Conservation (phyloP, 2,797 vertebrate species). For the Ibycter americanus region DNA sequence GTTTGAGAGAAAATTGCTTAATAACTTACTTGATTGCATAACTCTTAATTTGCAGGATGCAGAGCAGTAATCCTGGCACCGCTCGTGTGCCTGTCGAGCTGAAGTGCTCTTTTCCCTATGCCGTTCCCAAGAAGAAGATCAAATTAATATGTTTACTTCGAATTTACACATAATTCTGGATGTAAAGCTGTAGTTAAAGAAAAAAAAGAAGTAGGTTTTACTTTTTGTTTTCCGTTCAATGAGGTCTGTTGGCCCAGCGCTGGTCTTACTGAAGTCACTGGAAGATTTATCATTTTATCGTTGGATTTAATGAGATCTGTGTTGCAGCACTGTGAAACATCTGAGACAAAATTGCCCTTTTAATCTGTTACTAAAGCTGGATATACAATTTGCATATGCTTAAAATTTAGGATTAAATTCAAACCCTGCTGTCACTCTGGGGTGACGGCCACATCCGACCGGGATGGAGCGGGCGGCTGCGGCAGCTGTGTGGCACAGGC, state of each 20-base stretch:
- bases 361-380: not conserved
- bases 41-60: conserved; percentile 35
- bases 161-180: not conserved
- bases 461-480: rapidly evolving
- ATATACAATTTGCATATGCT: not conserved
- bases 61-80: not conserved
- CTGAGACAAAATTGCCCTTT: not conserved
- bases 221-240: no score
- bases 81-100: not conserved
- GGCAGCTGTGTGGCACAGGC: not conserved
- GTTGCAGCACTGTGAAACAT: not conserved
- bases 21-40: not conserved
- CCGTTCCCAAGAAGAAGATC: not conserved
- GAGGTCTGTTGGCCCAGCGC: not conserved
- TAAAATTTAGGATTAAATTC: not conserved
- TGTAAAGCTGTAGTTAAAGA: not conserved
- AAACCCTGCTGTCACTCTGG: no score
- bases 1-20: conserved; percentile 29
- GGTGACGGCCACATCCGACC: rapidly evolving
- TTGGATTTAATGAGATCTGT: not conserved
- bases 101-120: not conserved
- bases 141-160: not conserved
- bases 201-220: not conserved
- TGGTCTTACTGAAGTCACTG: not conserved
- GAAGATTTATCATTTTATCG: not conserved